These are phyloP conservation scores for Dermatemys mawii DNA, from an alignment of 2,113 vertebrate genomes.

Conservation along the genomic window DNA sequence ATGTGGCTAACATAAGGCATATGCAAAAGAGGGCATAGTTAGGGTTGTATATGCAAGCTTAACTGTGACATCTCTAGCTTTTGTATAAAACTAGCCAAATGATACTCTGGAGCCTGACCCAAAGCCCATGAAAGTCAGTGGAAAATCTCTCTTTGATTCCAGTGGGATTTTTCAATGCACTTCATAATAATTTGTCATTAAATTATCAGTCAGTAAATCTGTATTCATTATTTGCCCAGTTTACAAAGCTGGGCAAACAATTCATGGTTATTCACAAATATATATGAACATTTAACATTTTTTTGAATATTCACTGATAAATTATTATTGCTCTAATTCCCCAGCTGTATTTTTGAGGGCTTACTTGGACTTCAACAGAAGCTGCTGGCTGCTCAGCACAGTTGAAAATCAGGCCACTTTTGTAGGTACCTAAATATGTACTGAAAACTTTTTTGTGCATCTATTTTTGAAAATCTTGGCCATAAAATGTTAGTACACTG, in stretches of 20 bases:
- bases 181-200: neutral
- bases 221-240: neutral
- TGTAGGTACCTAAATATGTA: neutral
- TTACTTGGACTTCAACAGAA: neutral
- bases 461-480: neutral
- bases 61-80: neutral
- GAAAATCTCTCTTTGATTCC: neutral
- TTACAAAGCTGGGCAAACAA: neutral
- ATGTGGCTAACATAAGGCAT: neutral
- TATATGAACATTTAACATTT: neutral
- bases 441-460: neutral
- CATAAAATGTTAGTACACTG: rapidly evolving
- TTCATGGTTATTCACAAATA: neutral
- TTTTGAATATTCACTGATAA: neutral
- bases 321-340: neutral
- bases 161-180: neutral
- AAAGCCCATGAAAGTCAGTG: neutral
- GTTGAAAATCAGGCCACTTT: neutral
- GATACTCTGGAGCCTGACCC: neutral
- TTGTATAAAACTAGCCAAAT: neutral
- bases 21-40: neutral
- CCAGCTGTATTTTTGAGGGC: neutral
- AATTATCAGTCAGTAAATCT: neutral
- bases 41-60: neutral
- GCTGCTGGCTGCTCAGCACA: neutral